A percentile compares a stretch with the other conserved stretches of the same genome.
Evolutionary conservation across 2,888 invertebrate species (phyloP).

Genomic region (Oxystoma pomonae): DNA sequence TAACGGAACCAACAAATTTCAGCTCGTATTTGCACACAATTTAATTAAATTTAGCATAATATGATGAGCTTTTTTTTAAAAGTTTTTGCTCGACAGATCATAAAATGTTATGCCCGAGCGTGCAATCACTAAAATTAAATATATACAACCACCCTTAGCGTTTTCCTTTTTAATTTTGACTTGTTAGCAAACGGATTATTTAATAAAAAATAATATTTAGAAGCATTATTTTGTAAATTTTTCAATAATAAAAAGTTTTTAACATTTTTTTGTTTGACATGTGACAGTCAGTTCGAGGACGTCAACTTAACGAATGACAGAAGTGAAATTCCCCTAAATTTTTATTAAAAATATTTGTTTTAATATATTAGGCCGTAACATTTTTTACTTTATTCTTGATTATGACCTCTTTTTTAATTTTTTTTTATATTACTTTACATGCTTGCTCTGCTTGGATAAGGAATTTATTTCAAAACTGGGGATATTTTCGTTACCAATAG

Average conservation of each 20-base stretch:
- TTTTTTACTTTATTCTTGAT: no score
- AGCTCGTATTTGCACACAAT: constrained; percentile 10
- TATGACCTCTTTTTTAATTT: no score
- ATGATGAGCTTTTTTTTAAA: constrained; percentile 35
- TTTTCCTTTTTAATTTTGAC: background rate
- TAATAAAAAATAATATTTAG: background rate
- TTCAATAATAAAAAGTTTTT: background rate
- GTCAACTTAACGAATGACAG: background rate
- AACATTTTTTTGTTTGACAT: background rate
- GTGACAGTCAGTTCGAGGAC: background rate
- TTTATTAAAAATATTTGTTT: no score
- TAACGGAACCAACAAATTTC: background rate
- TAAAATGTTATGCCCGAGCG: constrained; percentile 40
- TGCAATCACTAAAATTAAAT: background rate
- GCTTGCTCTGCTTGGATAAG: no score
- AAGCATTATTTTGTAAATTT: background rate
- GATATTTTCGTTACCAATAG: no score
- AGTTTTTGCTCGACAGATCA: constrained; percentile 42
- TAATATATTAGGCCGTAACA: no score
- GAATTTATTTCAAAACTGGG: no score
- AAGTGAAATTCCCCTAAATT: background rate
- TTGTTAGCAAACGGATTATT: background rate
- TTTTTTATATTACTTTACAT: no score
- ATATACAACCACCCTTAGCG: background rate
- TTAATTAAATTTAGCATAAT: constrained; percentile 37